A percentile compares a stretch with the other conserved stretches of the same genome.
These are phyloP conservation scores for Aleiodes leptofemur DNA, from an alignment of 2,888 invertebrate genomes.

Conservation along the genomic window DNA sequence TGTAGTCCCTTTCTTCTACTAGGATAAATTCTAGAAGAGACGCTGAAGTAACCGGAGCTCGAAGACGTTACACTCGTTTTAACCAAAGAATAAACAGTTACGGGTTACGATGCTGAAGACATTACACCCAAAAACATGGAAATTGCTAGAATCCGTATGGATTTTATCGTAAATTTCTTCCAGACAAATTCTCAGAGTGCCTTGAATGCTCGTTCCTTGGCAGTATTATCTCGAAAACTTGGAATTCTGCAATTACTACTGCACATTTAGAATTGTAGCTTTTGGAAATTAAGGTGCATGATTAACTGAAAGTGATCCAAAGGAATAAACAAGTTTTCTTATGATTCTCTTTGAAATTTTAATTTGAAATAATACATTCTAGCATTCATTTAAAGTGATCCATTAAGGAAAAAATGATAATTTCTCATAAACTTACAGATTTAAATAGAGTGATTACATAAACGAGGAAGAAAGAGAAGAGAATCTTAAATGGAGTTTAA, in stretches of 20 bases:
- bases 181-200: background rate
- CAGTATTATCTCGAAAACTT: too few relatives aligned
- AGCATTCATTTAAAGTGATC: too few relatives aligned
- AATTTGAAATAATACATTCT: too few relatives aligned
- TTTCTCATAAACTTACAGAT: too few relatives aligned
- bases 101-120: background rate
- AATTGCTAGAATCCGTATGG: constrained; percentile 7
- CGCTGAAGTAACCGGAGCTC: background rate
- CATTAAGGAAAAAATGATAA: too few relatives aligned
- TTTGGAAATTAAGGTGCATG: too few relatives aligned
- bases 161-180: background rate
- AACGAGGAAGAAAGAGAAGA: constrained; percentile 41
- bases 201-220: too few relatives aligned
- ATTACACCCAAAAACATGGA: background rate
- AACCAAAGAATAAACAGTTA: constrained; percentile 25
- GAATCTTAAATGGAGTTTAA: constrained; percentile 28
- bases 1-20: constrained; percentile 53
- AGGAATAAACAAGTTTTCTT: too few relatives aligned
- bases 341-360: too few relatives aligned
- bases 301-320: too few relatives aligned
- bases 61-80: background rate
- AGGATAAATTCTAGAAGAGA: constrained; percentile 7
- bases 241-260: too few relatives aligned
- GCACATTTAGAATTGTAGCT: too few relatives aligned
- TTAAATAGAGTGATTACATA: constrained; percentile 10